These are phyloP conservation scores for Druon quercuslanigerum DNA, from an alignment of 1,140 invertebrate species.

Conservation along the genomic window DNA sequence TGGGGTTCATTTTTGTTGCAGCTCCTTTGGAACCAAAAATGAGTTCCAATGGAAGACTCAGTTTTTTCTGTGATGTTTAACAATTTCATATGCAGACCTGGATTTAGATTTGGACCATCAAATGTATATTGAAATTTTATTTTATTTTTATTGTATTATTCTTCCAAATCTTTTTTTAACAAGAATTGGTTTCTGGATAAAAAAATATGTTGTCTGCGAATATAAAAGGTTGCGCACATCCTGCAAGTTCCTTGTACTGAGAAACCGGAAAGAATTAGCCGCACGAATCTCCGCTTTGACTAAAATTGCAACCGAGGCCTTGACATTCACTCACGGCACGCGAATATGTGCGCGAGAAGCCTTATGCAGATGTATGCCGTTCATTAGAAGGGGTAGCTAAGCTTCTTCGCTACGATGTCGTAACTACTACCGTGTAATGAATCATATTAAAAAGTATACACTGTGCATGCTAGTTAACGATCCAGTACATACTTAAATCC, in stretches of 20 bases:
- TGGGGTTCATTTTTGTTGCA: no score
- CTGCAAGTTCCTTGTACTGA: slow-evolving; percentile 3
- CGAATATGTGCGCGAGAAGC: slow-evolving; percentile 36
- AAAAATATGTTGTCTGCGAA: background rate
- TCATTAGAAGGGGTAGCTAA: slow-evolving; percentile 23
- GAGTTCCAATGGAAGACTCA: no score
- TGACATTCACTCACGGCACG: slow-evolving; percentile 46
- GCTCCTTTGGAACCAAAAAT: no score
- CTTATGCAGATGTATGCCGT: background rate
- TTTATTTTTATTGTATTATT: no score
- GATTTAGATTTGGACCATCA: no score
- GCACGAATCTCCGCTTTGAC: slow-evolving; percentile 35
- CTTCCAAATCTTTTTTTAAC: background rate
- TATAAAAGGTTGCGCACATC: slow-evolving; percentile 9
- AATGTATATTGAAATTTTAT: no score
- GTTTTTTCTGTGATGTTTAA: no score
- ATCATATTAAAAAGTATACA: background rate
- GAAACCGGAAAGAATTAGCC: slow-evolving; percentile 35
- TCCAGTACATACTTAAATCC: background rate
- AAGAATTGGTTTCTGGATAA: background rate
- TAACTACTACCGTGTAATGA: background rate
- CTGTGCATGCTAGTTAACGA: background rate
- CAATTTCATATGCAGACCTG: no score
- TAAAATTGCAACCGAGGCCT: slow-evolving; percentile 45
- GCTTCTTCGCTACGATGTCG: background rate